Evolutionary conservation across 2,797 vertebrate genomes (phyloP), one percentile per base, ranked within the genome.

Genomic region (Leptoclinus maculatus): DNA sequence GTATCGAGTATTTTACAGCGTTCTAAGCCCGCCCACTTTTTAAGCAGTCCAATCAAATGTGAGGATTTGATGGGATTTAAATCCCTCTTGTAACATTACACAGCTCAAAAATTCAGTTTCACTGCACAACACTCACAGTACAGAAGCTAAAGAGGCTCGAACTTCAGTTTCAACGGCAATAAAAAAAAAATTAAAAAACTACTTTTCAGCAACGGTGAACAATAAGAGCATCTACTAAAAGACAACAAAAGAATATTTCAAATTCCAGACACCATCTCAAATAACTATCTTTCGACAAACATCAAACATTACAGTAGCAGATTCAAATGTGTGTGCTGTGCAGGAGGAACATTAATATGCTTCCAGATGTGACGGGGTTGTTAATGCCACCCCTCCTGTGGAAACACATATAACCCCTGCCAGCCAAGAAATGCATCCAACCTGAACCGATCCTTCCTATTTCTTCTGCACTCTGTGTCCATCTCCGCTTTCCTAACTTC

Each of bases 351-450:
- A 79, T 80, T 66, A 84, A 82, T 65, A 67, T 76, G 66, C 54
- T 60, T 16, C 65, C 32, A 60, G 41, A 75, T 54, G 71, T 64
- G 67, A 38, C 6, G 9, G 13, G 27, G 62, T 49, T 47, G 74
- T 32, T 84, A 79, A 80, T 66, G 60, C 43, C 74, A n/a, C 27
- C 49, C 66, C 71, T 76, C 71, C 70, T 49, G 59, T 69, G 71
- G 58, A 80, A 83, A 70, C 38, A 47, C 63, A 86, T 83, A 76
- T 62, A 85, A 76, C 72, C 59, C 62, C 69, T 60, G 68, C 72
- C 66, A 76, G 64, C 73, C 63, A 80, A 83, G 76, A 83, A 80
- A 88, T 83, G 70, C 84, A 83, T 80, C 78, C 67, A 77, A 54
- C 70, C 77, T 65, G 62, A 83, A 79, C 66, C 75, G 66, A 77